A percentile compares a stretch with the other conserved stretches of the same genome.
These are phyloP conservation scores for Ennomos erosarius DNA, from an alignment of 2,888 invertebrate species.

Conservation along the genomic window DNA sequence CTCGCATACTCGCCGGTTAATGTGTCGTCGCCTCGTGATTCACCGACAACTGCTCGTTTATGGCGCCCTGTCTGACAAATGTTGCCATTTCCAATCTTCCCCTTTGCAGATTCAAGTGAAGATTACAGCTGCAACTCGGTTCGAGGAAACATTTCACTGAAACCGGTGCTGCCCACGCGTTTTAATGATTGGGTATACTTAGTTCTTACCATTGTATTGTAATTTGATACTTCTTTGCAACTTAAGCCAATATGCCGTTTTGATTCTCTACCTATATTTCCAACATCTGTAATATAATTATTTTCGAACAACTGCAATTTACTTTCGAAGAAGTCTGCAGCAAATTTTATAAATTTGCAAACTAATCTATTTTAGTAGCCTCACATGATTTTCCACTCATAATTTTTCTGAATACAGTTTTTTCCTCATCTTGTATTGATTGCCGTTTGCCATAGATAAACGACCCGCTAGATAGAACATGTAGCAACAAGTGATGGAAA, in stretches of 20 bases:
- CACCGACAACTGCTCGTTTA: slow-evolving; percentile 37
- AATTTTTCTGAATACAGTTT: too few species aligned
- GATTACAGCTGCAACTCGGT: slow-evolving; percentile 5
- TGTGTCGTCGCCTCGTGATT: slow-evolving; percentile 48
- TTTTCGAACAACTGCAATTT: too few species aligned
- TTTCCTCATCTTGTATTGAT: too few species aligned
- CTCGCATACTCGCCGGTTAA: slow-evolving; percentile 37
- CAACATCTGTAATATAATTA: too few species aligned
- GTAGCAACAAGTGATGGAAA: slow-evolving; percentile 12
- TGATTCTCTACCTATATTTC: too few species aligned
- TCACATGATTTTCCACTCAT: too few species aligned
- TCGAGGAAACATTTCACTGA: slow-evolving; percentile 5
- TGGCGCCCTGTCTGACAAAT: slow-evolving; percentile 26
- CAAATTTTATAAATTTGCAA: too few species aligned
- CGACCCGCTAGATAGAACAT: slow-evolving; percentile 2
- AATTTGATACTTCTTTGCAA: slow-evolving; percentile 2
- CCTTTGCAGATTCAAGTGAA: background rate
- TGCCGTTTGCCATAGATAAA: background rate
- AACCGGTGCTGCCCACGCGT: slow-evolving; percentile 6
- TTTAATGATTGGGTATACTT: too few species aligned
- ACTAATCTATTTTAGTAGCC: too few species aligned
- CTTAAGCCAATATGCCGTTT: too few species aligned
- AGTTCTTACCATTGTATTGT: slow-evolving; percentile 1
- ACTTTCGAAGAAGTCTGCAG: too few species aligned
- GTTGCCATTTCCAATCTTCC: slow-evolving; percentile 19